Conservation (phyloP, 2,797 vertebrate species). For the Erithacus rubecula region DNA sequence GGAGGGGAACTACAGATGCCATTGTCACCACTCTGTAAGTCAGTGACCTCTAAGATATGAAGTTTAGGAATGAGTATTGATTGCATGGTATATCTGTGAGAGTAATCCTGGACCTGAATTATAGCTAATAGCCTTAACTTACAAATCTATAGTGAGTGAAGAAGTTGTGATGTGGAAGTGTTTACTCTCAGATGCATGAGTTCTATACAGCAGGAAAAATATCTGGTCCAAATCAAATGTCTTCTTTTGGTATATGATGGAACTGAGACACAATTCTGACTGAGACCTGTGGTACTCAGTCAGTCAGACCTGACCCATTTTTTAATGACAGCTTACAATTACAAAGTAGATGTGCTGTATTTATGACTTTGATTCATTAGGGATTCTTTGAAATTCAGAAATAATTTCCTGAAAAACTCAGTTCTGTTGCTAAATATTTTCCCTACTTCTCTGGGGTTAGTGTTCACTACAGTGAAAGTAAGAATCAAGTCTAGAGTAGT, state of each 20-base stretch:
- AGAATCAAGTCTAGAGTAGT: neutral
- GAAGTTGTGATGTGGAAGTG: neutral
- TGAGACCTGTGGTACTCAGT: neutral
- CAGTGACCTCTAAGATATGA: neutral
- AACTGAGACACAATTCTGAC: neutral
- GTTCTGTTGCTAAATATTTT: neutral
- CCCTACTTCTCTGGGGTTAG: neutral
- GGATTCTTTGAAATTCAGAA: neutral
- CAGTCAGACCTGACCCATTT: neutral
- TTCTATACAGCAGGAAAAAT: neutral
- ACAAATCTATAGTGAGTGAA: neutral
- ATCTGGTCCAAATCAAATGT: neutral
- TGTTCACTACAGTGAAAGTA: neutral
- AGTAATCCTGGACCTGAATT: neutral
- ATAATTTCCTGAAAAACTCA: neutral
- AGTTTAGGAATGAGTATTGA: neutral
- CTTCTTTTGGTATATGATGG: neutral
- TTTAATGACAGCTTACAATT: neutral
- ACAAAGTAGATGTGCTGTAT: neutral
- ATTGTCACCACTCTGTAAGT: neutral
- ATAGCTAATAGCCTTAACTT: neutral
- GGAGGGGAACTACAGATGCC: neutral
- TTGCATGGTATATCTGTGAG: fast-evolving
- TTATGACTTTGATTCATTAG: neutral
- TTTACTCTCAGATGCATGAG: neutral